Conservation (phyloP, 2,113 vertebrate species). For the Crotophaga sulcirostris region DNA sequence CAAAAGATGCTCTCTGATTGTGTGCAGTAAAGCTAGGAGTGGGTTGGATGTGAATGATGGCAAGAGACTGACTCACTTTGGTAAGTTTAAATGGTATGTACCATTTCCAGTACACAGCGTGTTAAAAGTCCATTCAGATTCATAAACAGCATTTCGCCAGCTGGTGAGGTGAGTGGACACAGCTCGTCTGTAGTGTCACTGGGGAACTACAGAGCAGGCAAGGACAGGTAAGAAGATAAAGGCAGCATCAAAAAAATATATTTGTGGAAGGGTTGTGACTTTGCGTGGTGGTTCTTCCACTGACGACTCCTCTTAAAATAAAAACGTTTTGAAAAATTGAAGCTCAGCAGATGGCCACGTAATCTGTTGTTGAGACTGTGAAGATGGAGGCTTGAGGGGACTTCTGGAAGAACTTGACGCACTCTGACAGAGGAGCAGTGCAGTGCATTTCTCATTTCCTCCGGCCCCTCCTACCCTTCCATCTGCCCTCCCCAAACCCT, state of each 20-base stretch:
- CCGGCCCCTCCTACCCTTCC: background rate
- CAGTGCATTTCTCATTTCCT: background rate
- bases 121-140: background rate
- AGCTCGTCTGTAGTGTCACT: background rate
- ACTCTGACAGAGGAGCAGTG: background rate
- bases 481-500: background rate
- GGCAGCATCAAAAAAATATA: background rate
- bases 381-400: background rate
- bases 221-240: background rate
- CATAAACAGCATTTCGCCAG: background rate
- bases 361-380: conserved; percentile 18
- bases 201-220: background rate
- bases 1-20: background rate
- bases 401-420: background rate
- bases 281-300: background rate
- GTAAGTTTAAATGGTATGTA: background rate
- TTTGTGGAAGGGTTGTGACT: background rate
- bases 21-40: background rate
- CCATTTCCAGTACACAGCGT: accelerated
- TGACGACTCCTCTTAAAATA: background rate
- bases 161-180: background rate
- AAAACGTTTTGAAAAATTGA: background rate
- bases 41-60: background rate
- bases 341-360: background rate
- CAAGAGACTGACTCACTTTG: background rate